Percentiles rank a stretch among this genome's conserved stretches.
phyloP scores from a whole-genome alignment of 2,888 invertebrate genomes.

The Drosophila anomalipes region DNA sequence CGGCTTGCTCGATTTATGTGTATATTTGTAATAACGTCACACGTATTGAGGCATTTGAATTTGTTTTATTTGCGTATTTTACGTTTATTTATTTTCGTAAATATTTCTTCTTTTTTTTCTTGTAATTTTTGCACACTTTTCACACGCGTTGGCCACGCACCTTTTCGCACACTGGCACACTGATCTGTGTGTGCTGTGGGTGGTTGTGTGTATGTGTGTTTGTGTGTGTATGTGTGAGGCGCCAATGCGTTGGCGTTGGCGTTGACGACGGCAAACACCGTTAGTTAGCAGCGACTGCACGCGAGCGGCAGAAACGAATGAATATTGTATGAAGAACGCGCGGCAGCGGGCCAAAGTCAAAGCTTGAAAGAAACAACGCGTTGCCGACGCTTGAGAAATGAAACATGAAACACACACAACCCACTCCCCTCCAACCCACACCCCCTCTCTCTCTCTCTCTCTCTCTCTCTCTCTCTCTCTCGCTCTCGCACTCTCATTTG shows the following conservation, averaged over 20 bases:
- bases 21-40: constrained; percentile 40
- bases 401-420: constrained; percentile 68
- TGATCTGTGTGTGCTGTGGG: constrained; percentile 34
- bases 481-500: constrained; percentile 15
- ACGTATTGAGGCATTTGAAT: constrained; percentile 41
- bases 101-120: not conserved
- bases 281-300: constrained; percentile 76
- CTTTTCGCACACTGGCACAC: constrained; percentile 54
- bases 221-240: constrained; percentile 24
- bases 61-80: constrained; percentile 24
- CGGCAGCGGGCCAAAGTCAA: constrained; percentile 55
- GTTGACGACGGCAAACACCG: constrained; percentile 62
- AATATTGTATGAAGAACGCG: constrained; percentile 52
- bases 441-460: constrained; percentile 2
- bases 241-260: constrained; percentile 56
- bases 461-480: constrained; percentile 9
- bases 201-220: constrained; percentile 1
- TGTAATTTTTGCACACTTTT: constrained; percentile 39
- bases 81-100: constrained; percentile 18
- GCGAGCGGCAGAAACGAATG: constrained; percentile 72
- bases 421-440: constrained; percentile 29
- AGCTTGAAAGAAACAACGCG: constrained; percentile 38
- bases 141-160: constrained; percentile 67
- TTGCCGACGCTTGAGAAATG: constrained; percentile 57
- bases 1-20: constrained; percentile 14